Evolutionary conservation across 1,140 invertebrate genomes (phyloP).

Genomic region (Bombus sibiricus): DNA sequence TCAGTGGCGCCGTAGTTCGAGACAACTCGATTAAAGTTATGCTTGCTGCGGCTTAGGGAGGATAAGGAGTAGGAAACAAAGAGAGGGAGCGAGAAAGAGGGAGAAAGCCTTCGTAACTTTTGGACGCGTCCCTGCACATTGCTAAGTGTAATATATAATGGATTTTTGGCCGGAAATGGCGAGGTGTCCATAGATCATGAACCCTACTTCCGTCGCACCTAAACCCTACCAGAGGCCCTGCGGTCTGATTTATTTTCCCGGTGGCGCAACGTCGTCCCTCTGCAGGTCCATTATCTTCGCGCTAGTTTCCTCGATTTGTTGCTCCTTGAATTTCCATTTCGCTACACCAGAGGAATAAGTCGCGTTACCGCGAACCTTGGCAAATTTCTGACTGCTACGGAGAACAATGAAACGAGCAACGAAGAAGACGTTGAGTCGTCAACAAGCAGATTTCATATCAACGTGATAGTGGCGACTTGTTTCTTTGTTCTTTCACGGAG

Average conservation of each 20-base stretch:
- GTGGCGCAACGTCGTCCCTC: constrained; percentile 64
- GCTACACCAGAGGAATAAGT: constrained; percentile 31
- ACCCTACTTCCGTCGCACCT: constrained; percentile 77
- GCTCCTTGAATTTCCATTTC: constrained; percentile 68
- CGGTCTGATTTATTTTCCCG: constrained; percentile 78
- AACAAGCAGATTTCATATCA: background rate
- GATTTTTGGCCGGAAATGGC: constrained; percentile 79
- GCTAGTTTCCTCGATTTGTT: constrained; percentile 70
- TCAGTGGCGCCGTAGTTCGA: constrained; percentile 53
- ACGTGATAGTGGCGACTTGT: background rate
- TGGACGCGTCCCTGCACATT: constrained; percentile 63
- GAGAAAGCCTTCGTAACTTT: constrained; percentile 61
- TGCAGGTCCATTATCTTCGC: constrained; percentile 73
- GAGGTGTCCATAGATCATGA: constrained; percentile 78
- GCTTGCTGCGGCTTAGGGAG: constrained; percentile 53
- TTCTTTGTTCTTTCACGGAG: background rate
- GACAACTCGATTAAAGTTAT: constrained; percentile 76
- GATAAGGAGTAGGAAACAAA: background rate
- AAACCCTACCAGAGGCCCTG: constrained; percentile 67
- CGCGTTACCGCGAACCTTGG: constrained; percentile 34
- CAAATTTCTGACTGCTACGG: constrained; percentile 6
- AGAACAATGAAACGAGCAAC: background rate
- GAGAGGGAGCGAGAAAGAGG: background rate
- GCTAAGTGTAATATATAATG: constrained; percentile 78
- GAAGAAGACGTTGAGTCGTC: background rate